Conservation (phyloP, 23 tunicate genomes). For the Trididemnum nubilum region DNA sequence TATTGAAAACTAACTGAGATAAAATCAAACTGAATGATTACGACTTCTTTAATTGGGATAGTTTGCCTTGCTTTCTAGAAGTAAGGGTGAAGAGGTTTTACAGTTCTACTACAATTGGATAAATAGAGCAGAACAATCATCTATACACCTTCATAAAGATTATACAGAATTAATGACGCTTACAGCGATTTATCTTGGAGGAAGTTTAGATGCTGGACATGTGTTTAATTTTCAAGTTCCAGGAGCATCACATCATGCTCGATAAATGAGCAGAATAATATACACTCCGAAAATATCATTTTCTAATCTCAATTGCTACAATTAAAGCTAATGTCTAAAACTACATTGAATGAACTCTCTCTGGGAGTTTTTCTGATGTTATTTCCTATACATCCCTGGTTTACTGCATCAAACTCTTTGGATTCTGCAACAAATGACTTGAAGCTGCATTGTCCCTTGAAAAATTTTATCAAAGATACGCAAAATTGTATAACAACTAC, state of each 20-base stretch:
- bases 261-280: constrained; percentile 3
- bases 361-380: background rate
- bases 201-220: constrained; percentile 11
- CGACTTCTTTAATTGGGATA: background rate
- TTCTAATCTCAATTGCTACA: too few relatives aligned
- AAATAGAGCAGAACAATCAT: too few relatives aligned
- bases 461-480: too few relatives aligned
- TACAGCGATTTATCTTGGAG: too few relatives aligned
- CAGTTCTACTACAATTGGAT: too few relatives aligned
- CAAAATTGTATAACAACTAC: background rate
- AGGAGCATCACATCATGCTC: too few relatives aligned
- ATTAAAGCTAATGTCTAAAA: background rate
- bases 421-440: background rate
- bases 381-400: background rate
- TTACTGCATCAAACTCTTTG: background rate
- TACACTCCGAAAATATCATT: too few relatives aligned
- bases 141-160: constrained; percentile 18
- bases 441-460: too few relatives aligned
- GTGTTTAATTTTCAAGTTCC: too few relatives aligned
- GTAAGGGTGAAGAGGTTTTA: background rate
- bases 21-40: too few relatives aligned
- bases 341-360: background rate
- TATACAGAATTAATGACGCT: constrained; percentile 14
- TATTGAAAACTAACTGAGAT: background rate
- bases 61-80: background rate